phyloP scores from a whole-genome alignment of 2,797 vertebrate genomes.

The Poecilia velifera region DNA sequence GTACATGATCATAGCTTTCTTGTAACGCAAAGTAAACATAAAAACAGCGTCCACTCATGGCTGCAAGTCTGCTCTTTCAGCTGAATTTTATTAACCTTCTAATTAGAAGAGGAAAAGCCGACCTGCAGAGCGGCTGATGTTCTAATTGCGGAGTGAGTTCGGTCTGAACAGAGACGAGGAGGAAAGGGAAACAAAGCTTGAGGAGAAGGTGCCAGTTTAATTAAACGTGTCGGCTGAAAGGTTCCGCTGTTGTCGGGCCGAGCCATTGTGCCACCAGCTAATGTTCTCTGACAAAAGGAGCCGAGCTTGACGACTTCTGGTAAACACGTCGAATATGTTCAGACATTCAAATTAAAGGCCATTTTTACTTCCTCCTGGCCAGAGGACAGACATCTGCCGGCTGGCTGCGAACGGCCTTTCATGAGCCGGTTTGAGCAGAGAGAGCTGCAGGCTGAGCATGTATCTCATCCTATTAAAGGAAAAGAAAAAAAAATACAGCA shows the following conservation, averaged over 20 bases:
- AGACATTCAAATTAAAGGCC: slow-evolving; percentile 18
- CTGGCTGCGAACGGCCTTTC: slow-evolving; percentile 12
- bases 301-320: slow-evolving; percentile 13
- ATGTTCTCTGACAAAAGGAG: slow-evolving; percentile 20
- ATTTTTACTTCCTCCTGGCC: slow-evolving; percentile 7
- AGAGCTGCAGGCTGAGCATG: slow-evolving; percentile 4
- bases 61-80: neutral
- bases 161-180: neutral
- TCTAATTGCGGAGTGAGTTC: neutral
- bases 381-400: neutral
- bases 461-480: slow-evolving; percentile 18
- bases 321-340: slow-evolving; percentile 23
- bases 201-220: slow-evolving; percentile 5
- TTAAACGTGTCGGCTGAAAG: slow-evolving; percentile 32
- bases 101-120: neutral
- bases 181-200: neutral
- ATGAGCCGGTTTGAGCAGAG: slow-evolving; percentile 10
- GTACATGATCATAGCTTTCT: neutral
- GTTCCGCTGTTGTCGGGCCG: neutral
- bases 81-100: neutral
- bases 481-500: neutral
- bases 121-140: neutral
- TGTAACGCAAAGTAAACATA: neutral
- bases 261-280: slow-evolving; percentile 20
- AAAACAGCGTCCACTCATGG: neutral